Base-by-base conservation (phyloP, 2,888 invertebrate species). In the Synanthedon tipuliformis region DNA sequence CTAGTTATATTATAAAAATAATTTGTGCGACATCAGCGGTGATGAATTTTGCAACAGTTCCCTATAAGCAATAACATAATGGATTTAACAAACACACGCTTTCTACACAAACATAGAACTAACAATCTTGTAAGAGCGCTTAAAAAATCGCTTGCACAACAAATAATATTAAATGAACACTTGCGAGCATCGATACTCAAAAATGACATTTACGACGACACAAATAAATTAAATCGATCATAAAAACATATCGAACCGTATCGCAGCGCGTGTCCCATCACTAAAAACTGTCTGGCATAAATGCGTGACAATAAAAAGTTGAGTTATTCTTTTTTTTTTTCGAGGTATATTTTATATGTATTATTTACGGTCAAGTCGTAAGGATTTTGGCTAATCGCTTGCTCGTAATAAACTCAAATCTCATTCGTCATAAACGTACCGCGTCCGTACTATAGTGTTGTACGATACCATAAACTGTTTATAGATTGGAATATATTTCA, bases 171-270 rank as follows among this genome's bases (percentile, higher is more conserved):
- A 73, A 73, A 69, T 62, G 66, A 73, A 68, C 65, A 64, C 61
- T 62, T 18, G 63, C 66, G 64, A 66, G 73, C 71, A 66, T 70
- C 71, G 71, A 73, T 72, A 68, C 72, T 69, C 64, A 56, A 63
- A 61, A 62, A 54, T 71, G 86, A 86, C 85, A 62, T 86, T 86
- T 86, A 86, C 77, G 85, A 81, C 63, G 69, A 71, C 70, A 72
- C 72, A 71, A 73, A 86, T 86, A 84, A 84, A 85, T 86, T 83
- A 83, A 80, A 77, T 64, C 68, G 75, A 75, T 71, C 78, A 71
- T 86, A 84, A 86, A 84, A 79, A 50, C 69, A 69, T 69, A 76
- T 76, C 73, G 82, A 72, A 70, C 70, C 69, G 73, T 73, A 78
- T 78, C 77, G 78, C 70, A 69, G 55, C 56, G 76, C 77, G 81